Percentiles rank a stretch among this genome's conserved stretches.
Evolutionary conservation across 2,888 invertebrate species (phyloP).

Genomic region (Heliconius ismenius): DNA sequence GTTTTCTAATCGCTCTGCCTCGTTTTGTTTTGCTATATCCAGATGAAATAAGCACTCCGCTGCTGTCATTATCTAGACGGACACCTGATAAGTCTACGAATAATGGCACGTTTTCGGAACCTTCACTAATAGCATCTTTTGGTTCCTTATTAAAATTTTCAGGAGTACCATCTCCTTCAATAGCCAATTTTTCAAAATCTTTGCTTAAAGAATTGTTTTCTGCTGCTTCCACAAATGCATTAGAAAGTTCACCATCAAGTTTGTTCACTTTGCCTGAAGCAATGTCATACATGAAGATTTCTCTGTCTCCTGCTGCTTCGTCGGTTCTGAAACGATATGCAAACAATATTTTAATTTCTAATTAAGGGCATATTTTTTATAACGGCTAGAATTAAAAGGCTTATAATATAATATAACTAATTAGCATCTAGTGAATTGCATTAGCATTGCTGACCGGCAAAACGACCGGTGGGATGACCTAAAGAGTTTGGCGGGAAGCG

Average conservation of each 20-base stretch:
- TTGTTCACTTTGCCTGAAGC: constrained; percentile 87
- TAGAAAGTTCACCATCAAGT: constrained; percentile 90
- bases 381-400: no score
- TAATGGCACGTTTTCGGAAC: constrained; percentile 80
- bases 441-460: no score
- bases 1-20: constrained; percentile 73
- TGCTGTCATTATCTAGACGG: constrained; percentile 67
- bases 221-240: constrained; percentile 92
- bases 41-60: constrained; percentile 75
- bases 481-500: no score
- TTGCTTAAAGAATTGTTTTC: constrained; percentile 89
- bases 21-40: constrained; percentile 80
- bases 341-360: no score
- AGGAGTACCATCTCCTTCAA: constrained; percentile 76
- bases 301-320: constrained; percentile 81
- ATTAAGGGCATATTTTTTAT: no score
- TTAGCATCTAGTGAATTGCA: no score
- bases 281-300: constrained; percentile 94
- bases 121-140: constrained; percentile 59
- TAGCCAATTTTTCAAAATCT: constrained; percentile 82
- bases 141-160: constrained; percentile 65
- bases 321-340: constrained; percentile 69
- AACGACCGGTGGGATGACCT: no score
- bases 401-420: no score
- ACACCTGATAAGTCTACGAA: constrained; percentile 75